Base-by-base conservation (phyloP, 2,113 vertebrate genomes). In the Pachycephala philippinensis region DNA sequence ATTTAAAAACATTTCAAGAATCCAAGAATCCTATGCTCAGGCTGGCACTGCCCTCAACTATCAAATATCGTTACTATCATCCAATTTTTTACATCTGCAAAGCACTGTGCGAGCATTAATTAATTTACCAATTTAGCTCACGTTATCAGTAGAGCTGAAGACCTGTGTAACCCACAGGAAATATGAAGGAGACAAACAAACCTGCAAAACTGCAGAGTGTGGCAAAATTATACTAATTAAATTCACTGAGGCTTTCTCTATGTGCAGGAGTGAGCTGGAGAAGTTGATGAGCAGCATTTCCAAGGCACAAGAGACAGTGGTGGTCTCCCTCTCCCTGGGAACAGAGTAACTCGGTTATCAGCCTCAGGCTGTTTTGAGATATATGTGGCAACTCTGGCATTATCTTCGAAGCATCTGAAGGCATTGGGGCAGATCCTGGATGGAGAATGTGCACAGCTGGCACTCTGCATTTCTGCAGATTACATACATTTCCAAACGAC, bases 1-100 rank as follows among this genome's bases (percentile, higher is more conserved):
- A 80, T 74, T 77, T 93, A 47, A 90, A 90, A 91, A 59, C 31
- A 59, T 80, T 66, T 93, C 28, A 91, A 83, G 88, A 95, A 90
- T 74, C 71, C 52, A 84, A 59, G 22, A 52, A 56, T 78, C 39
- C 35, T 69, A 61, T 57, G 68, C 59, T 86, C 63, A 85, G 44
- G 74, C 18, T 93, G 80, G 44, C 70, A 42, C 7, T 87, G 65
- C 87, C 53, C 26, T 87, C 3, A 2, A 37, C 79, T 92, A 76
- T 96, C 95, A 93, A 77, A 56, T 77, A 72, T 30, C 10, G 0
- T 88, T 91, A 84, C n/a, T 70, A 68, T 85, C 84, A 95, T 18
- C 40, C 59, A 63, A 12, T 49, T 95, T 81, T 84, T 91, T 76
- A 77, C 50, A 86, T 83, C 66, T 88, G 75, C 63, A 83, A 92